phyloP scores from a whole-genome alignment of 2,113 vertebrate species.

The Microcebus lehilahytsara region DNA sequence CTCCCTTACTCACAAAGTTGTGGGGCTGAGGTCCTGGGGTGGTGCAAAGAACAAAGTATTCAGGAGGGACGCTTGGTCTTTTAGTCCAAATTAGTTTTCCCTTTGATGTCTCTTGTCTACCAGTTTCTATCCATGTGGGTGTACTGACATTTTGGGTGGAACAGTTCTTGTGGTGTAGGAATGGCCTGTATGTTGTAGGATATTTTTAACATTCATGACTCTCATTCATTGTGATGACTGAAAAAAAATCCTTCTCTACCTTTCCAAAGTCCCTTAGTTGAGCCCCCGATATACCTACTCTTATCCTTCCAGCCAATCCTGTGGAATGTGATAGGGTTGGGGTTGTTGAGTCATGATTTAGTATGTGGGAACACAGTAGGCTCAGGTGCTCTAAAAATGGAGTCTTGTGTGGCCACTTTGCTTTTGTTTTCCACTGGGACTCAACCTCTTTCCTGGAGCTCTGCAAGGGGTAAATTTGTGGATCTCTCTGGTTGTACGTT shows the following conservation, averaged over 20 bases:
- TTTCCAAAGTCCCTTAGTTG: background rate
- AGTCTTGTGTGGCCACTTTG: background rate
- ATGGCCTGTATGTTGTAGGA: background rate
- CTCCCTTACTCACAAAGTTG: background rate
- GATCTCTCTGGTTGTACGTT: background rate
- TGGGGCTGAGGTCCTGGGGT: background rate
- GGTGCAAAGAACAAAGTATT: background rate
- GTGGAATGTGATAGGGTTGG: background rate
- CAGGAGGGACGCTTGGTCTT: background rate
- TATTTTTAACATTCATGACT: background rate
- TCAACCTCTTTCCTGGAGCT: background rate
- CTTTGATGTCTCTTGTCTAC: background rate
- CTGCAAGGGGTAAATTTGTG: background rate
- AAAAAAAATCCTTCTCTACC: background rate
- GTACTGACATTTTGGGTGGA: background rate
- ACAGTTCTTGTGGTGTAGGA: background rate
- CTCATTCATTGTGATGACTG: background rate
- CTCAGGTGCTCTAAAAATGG: background rate
- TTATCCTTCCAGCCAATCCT: background rate
- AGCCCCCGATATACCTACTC: background rate
- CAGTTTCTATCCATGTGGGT: background rate
- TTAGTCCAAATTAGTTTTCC: background rate
- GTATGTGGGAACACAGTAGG: background rate
- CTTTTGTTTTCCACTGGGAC: background rate
- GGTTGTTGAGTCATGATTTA: background rate